A percentile compares a stretch with the other conserved stretches of the same genome.
These are phyloP conservation scores for Platalea minor DNA, from an alignment of 2,797 vertebrate genomes.

Conservation along the genomic window DNA sequence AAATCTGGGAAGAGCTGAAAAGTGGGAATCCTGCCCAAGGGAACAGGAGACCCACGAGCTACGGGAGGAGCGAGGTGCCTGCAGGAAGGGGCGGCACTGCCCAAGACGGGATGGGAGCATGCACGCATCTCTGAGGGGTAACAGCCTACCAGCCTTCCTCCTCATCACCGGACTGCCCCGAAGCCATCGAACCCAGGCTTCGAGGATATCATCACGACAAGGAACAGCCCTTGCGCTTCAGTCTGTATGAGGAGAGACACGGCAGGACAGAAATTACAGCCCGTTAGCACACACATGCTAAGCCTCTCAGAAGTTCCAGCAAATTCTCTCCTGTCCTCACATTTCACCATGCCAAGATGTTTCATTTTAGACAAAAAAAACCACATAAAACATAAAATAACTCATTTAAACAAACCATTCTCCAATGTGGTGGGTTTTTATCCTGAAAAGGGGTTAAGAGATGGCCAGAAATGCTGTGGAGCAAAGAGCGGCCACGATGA, in stretches of 20 bases:
- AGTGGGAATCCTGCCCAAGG: conserved; percentile 26
- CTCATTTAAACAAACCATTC: neutral
- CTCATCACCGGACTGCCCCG: neutral
- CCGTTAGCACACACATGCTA: neutral
- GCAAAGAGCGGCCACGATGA: neutral
- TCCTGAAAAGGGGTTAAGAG: neutral
- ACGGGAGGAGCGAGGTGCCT: neutral
- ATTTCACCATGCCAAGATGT: neutral
- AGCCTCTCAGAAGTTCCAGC: neutral
- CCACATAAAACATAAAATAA: neutral
- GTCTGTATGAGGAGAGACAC: neutral
- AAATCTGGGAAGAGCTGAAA: conserved; percentile 60
- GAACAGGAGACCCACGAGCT: neutral
- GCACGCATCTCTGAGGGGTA: neutral
- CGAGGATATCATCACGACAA: neutral
- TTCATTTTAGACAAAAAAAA: neutral
- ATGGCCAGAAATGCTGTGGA: neutral
- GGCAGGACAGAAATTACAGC: neutral
- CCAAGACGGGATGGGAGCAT: neutral
- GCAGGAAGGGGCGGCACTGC: neutral
- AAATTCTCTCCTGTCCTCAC: conserved; percentile 14
- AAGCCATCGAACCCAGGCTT: neutral
- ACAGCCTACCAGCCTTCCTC: neutral
- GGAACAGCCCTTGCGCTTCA: neutral
- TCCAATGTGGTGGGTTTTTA: neutral